Evolutionary conservation across 2,113 vertebrate genomes (phyloP), one percentile per base, ranked within the genome.

Genomic region (Nyctibius bracteatus): DNA sequence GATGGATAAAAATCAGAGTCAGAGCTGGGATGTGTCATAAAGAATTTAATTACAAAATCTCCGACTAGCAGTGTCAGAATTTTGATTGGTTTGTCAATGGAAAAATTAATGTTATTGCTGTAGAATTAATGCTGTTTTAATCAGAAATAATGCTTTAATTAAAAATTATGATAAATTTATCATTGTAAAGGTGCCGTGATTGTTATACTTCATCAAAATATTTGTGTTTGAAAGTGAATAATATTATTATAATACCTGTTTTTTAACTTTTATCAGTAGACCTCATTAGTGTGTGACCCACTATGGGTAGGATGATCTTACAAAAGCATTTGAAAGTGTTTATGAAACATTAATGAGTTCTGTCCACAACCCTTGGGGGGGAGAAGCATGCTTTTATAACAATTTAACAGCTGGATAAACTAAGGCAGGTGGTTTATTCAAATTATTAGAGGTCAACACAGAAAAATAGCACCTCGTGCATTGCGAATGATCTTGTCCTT

Each of bases 271-370:
- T 79, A 94, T 81, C 79, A 59, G 35, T 81, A 72, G 35, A 66
- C 75, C 65, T 94, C 73, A 67, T 92, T 94, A 91, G 65, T 67
- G 55, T 79, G 72, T 79, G 72, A 94, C 57, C 77, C 86, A 55
- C 39, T 84, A 41, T 68, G 82, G 95, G 74, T 37, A 92, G 30
- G 21, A 71, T 71, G 59, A 86, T 71, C 33, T 78, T 84, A 89
- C 68, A 95, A 67, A 92, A 94, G 55, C 52, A 27, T 83, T 74
- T 81, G 72, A 47, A 94, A 94, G 72, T 85, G 81, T 90, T 94
- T 95, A 91, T 96, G 88, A 96, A 94, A 93, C 67, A 77, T 94
- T 86, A 90, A 95, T 86, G 79, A 93, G 71, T 86, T 65, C 74
- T 88, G 41, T 86, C 87, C 90, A 46, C 49, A 94, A 30, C 27